Evolutionary conservation across 2,113 vertebrate genomes (phyloP).

Genomic region (Nycticryphes semicollaris): DNA sequence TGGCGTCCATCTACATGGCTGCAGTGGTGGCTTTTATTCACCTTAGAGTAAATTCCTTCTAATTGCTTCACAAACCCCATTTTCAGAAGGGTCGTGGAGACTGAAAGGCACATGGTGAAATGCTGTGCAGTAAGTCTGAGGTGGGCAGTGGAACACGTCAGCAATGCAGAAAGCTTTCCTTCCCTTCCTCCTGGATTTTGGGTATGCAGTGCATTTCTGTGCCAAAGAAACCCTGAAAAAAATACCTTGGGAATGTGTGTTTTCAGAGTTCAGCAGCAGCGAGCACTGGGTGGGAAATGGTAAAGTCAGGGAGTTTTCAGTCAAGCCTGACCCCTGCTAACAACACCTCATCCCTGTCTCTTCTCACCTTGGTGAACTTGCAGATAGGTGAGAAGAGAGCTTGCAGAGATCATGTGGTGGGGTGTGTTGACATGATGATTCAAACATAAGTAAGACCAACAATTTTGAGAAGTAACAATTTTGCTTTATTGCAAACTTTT

Average conservation of each 20-base stretch:
- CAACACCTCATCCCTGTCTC: background rate
- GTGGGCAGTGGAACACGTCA: too few relatives aligned
- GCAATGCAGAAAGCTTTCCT: accelerated
- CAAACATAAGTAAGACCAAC: background rate
- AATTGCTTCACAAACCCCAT: background rate
- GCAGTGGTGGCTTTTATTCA: background rate
- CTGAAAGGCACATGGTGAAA: background rate
- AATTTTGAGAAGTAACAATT: background rate
- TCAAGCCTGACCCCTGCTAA: background rate
- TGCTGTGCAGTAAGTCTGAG: background rate
- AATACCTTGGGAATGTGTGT: background rate
- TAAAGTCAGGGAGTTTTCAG: background rate
- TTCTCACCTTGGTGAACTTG: background rate
- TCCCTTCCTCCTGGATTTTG: background rate
- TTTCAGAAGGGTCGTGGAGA: background rate
- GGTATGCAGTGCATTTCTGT: too few relatives aligned
- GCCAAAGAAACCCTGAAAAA: background rate
- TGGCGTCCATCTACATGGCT: accelerated
- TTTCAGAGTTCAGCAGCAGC: background rate
- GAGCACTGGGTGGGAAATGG: background rate
- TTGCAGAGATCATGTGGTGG: too few relatives aligned
- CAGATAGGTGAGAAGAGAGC: background rate
- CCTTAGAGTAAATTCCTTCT: background rate
- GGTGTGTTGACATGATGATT: background rate
- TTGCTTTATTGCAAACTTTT: background rate